Evolutionary conservation across 2,888 invertebrate genomes (phyloP), one percentile per base, ranked within the genome.

Genomic region (Nomada lathburiana): DNA sequence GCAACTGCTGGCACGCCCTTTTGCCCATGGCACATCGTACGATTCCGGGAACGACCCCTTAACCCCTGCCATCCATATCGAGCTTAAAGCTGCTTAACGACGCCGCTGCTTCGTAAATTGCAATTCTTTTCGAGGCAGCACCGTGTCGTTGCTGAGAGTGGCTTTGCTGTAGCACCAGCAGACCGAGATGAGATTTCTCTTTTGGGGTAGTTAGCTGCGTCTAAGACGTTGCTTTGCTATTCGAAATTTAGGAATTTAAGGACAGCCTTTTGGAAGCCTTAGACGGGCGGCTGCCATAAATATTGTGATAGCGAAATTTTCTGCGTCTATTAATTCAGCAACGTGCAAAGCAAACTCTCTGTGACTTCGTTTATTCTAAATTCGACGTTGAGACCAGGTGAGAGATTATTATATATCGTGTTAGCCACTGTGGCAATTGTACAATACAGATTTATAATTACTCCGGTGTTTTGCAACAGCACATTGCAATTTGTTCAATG

Each of bases 21-120:
- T 89, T 72, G 77, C 82, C 79, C 75, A 76, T 80, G 73, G 79
- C 79, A 69, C 70, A 64, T 76, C 82, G 80, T 70, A 83, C 80
- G 83, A 85, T 87, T 81, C 84, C 76, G 68, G 75, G 73, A 80
- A 76, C 72, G 80, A 80, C 65, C 79, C 80, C 67, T 87, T 71
- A 84, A 88, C 88, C 85, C 86, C 77, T 82, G 84, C 89, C 90
- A 91, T 92, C 91, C 88, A 79, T 86, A 91, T 91, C 90, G 90
- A 86, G 92, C 92, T 93, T 92, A 92, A 92, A 92, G 92, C 90
- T 90, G 89, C 90, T 92, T 92, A 92, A 92, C 89, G 91, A 88
- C 87, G 83, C 82, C 82, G 83, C 84, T 80, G 87, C 90, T 89
- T 89, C 88, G 92, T 92, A 91, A 92, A 93, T 92, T 92, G 92